These are phyloP conservation scores for Iphiclides podalirius DNA, from an alignment of 2,888 invertebrate genomes.

Conservation along the genomic window DNA sequence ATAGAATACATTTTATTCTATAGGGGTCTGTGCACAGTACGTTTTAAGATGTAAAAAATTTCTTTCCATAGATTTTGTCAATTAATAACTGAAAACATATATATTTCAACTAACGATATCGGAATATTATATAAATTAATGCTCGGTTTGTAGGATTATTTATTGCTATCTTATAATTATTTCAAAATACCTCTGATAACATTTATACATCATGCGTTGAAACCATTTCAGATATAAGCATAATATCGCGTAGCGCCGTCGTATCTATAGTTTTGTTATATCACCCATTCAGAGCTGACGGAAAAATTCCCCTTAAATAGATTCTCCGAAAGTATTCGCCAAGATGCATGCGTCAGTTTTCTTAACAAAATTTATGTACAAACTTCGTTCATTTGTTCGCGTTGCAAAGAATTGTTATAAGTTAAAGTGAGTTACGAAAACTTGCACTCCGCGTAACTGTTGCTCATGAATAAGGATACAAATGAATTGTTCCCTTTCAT, in stretches of 20 bases:
- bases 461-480: slow-evolving; percentile 11
- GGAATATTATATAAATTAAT: no score
- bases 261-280: neutral
- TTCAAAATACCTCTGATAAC: no score
- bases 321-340: slow-evolving; percentile 1
- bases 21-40: no score
- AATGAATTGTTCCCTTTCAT: neutral
- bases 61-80: no score
- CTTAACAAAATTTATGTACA: slow-evolving; percentile 16
- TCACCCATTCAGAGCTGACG: neutral
- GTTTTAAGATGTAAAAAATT: no score
- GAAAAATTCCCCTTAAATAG: neutral
- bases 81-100: no score
- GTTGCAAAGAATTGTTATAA: slow-evolving; percentile 13
- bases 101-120: no score
- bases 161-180: no score
- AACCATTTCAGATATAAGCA: no score
- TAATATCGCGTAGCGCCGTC: neutral
- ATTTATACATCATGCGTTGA: no score
- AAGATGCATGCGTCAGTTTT: slow-evolving; percentile 8
- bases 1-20: no score
- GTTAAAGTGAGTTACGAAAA: slow-evolving; percentile 17
- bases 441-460: slow-evolving; percentile 12
- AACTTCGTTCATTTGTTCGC: slow-evolving; percentile 21
- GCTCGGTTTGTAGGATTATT: no score